Evolutionary conservation across 1,140 invertebrate species (phyloP), one percentile per base, ranked within the genome.

Genomic region (Periplaneta americana): DNA sequence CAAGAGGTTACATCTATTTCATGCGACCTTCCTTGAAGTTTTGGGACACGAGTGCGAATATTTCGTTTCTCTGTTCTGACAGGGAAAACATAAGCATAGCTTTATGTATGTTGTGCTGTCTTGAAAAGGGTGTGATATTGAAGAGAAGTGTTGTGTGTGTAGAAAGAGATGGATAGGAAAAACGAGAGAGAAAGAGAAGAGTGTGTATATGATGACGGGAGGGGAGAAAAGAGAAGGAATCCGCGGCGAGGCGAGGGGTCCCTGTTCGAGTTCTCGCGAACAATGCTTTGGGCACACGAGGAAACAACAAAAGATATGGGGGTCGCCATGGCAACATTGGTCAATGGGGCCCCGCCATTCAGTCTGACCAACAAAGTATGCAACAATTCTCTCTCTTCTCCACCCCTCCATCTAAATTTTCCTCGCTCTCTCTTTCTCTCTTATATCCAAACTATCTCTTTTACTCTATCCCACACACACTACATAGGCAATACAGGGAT

Each of bases 281-380:
- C 79, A 80, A 80, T 80, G 66, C 34, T 66, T 66, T 28, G n/a
- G 37, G 79, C 31, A 80, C n/a, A 80, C n/a, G 31, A 48, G 37
- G 39, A 35, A 48, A 81, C 80, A 77, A 81, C 80, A 81, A 81
- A 81, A 81, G 80, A 76, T 66, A 75, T 48, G 48, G 66, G 34
- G 74, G 82, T 82, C 79, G 34, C 79, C 74, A 82, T 82, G 74
- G 82, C 28, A 76, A 82, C 82, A 48, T 31, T 82, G 82, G 78
- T 82, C 82, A 82, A 82, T 82, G 82, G 74, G 37, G n/a, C n/a
- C 74, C 78, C 75, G 48, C 82, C 79, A 82, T 82, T 82, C 81
- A 82, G 57, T 66, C 35, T 78, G 74, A 82, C 82, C 82, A 82
- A 82, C 82, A 82, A 82, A 82, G 57, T 82, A 82, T 82, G 82